Percentiles rank a stretch among this genome's conserved stretches.
Evolutionary conservation across 2,888 invertebrate species (phyloP).

Genomic region (Plusia festucae): DNA sequence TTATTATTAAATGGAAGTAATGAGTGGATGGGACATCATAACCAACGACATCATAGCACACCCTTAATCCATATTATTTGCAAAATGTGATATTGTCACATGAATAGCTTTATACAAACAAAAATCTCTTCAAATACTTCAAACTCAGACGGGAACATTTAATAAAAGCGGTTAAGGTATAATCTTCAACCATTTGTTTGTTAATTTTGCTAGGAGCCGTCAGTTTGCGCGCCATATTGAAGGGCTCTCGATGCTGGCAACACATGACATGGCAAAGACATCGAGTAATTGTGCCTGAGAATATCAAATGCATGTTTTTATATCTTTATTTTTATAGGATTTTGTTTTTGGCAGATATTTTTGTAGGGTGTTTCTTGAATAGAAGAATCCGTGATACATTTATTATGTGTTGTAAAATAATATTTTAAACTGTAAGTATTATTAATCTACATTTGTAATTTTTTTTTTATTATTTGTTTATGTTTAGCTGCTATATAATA

Average conservation of each 20-base stretch:
- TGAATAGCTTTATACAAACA: constrained; percentile 35
- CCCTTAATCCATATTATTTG: constrained; percentile 38
- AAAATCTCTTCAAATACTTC: constrained; percentile 22
- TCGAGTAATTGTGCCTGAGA: constrained; percentile 75
- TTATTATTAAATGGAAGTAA: not conserved
- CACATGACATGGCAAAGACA: constrained; percentile 80
- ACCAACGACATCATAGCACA: not conserved
- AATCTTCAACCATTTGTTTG: constrained; percentile 56
- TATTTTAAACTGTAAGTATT: not conserved
- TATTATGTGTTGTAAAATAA: not conserved
- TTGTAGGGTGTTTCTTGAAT: constrained; percentile 14
- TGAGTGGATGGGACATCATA: not conserved
- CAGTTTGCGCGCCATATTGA: constrained; percentile 78
- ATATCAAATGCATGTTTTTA: constrained; percentile 61
- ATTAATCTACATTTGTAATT: too few species aligned
- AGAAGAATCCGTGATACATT: not conserved
- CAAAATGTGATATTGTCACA: constrained; percentile 40
- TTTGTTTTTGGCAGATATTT: constrained; percentile 61
- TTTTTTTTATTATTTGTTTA: too few species aligned
- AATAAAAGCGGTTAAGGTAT: constrained; percentile 40
- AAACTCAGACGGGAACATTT: constrained; percentile 37
- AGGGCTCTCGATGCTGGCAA: constrained; percentile 82
- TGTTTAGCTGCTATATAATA: constrained; percentile 13
- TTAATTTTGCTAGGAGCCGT: constrained; percentile 65
- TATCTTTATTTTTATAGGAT: constrained; percentile 67